These are phyloP conservation scores for Pocillopora meandrina DNA, from an alignment of 92 coral and sea anemone species.

Conservation along the genomic window DNA sequence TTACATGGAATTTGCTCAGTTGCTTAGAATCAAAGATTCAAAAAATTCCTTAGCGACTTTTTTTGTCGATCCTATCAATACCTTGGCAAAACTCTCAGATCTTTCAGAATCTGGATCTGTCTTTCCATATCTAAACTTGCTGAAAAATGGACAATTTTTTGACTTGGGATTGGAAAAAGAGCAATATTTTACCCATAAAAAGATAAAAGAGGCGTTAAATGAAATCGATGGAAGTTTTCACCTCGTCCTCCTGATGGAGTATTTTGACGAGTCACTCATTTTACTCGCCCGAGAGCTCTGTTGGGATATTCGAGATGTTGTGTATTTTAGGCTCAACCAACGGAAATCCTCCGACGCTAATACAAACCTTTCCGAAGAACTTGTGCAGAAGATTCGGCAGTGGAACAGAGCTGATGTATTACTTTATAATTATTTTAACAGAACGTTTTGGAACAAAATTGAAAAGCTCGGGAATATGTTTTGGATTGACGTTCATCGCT, in stretches of 20 bases:
- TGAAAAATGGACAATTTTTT: slow-evolving; percentile 61
- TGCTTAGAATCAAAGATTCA: slow-evolving; percentile 13
- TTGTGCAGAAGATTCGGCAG: slow-evolving; percentile 20
- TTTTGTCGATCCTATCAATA: slow-evolving; percentile 34
- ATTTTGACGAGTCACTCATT: slow-evolving; percentile 72
- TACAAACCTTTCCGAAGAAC: slow-evolving; percentile 1
- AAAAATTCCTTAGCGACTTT: slow-evolving; percentile 41
- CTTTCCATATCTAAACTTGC: slow-evolving; percentile 49
- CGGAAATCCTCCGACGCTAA: slow-evolving; percentile 26
- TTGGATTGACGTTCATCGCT: slow-evolving; percentile 30
- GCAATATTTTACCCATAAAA: slow-evolving; percentile 2
- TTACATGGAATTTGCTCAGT: slow-evolving; percentile 50
- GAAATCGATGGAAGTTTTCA: slow-evolving; percentile 38
- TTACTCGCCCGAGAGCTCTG: slow-evolving; percentile 57
- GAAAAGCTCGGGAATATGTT: slow-evolving; percentile 36
- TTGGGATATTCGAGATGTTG: slow-evolving; percentile 63
- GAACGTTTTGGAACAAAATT: slow-evolving; percentile 58
- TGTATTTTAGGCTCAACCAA: slow-evolving; percentile 59
- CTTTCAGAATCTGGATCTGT: slow-evolving; percentile 17
- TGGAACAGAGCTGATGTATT: slow-evolving; percentile 62
- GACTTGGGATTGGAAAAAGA: slow-evolving; percentile 56
- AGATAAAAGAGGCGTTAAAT: slow-evolving; percentile 22
- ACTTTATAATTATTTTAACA: slow-evolving; percentile 60
- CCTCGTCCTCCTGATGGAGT: slow-evolving; percentile 66
- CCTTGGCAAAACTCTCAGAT: slow-evolving; percentile 19